Evolutionary conservation across 2,113 vertebrate genomes (phyloP).

Genomic region (Pongo abelii): DNA sequence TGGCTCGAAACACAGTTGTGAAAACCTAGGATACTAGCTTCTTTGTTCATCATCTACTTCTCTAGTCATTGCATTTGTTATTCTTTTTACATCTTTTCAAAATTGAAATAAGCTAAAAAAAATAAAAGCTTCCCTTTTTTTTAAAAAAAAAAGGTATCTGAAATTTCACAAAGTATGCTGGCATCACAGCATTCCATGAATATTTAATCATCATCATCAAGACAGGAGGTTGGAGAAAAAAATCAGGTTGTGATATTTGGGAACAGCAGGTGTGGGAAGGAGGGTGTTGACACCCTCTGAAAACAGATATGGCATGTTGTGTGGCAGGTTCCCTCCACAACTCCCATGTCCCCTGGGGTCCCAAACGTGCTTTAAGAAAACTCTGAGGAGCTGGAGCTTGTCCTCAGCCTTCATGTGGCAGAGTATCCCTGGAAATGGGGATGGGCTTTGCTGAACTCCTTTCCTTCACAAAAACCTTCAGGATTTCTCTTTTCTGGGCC

Average conservation of each 20-base stretch:
- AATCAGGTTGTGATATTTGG: conserved; percentile 82
- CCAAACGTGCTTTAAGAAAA: conserved; percentile 36
- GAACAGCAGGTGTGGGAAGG: conserved; percentile 81
- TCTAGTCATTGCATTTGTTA: conserved; percentile 40
- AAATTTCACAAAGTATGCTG: conserved; percentile 74
- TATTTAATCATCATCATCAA: conserved; percentile 77
- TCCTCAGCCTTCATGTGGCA: background rate
- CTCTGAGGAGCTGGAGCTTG: background rate
- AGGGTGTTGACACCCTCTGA: conserved; percentile 77
- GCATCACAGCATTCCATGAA: conserved; percentile 73
- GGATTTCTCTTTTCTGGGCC: background rate
- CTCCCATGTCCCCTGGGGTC: conserved; percentile 62
- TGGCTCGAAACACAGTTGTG: background rate
- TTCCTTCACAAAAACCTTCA: background rate
- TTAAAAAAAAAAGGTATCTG: conserved; percentile 66
- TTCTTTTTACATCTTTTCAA: conserved; percentile 58
- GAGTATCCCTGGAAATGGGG: background rate
- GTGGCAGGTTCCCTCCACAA: conserved; percentile 60
- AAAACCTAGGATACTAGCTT: background rate
- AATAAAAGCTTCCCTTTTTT: conserved; percentile 19
- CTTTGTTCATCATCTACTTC: background rate
- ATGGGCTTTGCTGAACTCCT: background rate
- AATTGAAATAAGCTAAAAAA: conserved; percentile 27
- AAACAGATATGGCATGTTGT: conserved; percentile 69
- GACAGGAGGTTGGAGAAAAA: conserved; percentile 79